Conservation (phyloP, 2,797 vertebrate genomes). For the Rhabdomys pumilio region DNA sequence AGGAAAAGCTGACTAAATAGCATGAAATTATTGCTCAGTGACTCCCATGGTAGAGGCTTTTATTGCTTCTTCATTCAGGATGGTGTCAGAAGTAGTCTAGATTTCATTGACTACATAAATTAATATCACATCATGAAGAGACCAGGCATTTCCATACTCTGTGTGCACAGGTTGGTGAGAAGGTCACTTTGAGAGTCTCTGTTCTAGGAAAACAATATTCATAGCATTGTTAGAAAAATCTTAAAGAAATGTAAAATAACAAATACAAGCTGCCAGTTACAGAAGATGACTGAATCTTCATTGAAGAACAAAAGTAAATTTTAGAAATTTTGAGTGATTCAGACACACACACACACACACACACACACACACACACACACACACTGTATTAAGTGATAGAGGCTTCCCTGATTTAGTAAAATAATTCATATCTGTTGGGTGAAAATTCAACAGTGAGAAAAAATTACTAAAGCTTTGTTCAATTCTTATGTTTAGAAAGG, state of each 20-base stretch:
- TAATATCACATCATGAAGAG: background rate
- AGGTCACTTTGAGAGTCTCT: background rate
- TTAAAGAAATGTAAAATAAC: slow-evolving; percentile 52
- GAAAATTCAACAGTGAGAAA: background rate
- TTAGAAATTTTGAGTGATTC: slow-evolving; percentile 75
- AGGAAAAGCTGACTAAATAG: background rate
- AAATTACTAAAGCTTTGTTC: slow-evolving; percentile 20
- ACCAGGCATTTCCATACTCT: background rate
- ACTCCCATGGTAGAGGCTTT: background rate
- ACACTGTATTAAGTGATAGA: background rate
- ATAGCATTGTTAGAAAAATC: background rate
- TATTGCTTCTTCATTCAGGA: background rate
- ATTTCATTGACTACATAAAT: accelerated
- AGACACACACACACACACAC: background rate
- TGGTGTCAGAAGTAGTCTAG: accelerated
- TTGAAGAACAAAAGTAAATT: slow-evolving; percentile 32
- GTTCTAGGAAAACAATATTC: background rate
- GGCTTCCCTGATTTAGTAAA: background rate
- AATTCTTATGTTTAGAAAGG: background rate
- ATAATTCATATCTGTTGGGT: background rate
- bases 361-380: background rate
- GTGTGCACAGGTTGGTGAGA: accelerated
- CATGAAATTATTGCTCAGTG: background rate
- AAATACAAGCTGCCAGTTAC: slow-evolving; percentile 61
- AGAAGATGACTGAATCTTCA: background rate